Conservation (phyloP, 2,888 invertebrate genomes). For the Anarsia innoxiella region DNA sequence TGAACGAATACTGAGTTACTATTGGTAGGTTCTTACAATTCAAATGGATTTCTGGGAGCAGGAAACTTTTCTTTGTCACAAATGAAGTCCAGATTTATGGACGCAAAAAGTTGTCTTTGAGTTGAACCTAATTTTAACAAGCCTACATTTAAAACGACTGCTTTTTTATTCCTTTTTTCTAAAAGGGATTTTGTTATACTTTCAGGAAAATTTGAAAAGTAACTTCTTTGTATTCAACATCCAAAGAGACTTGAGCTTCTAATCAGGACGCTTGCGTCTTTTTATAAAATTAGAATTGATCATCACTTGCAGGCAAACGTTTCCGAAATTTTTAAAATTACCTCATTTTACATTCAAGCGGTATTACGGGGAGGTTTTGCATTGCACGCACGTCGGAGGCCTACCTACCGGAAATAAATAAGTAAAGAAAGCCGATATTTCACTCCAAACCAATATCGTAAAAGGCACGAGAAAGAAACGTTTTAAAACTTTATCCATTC, state of each 20-base stretch:
- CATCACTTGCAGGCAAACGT: slow-evolving; percentile 22
- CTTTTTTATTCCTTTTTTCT: too few species aligned
- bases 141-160: too few species aligned
- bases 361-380: slow-evolving; percentile 37
- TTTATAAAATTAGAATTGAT: slow-evolving; percentile 29
- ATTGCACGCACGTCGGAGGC: slow-evolving; percentile 51
- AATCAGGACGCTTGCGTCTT: slow-evolving; percentile 2
- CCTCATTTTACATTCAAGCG: slow-evolving; percentile 42
- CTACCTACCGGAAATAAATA: slow-evolving; percentile 55
- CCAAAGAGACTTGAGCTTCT: background rate
- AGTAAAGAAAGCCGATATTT: slow-evolving; percentile 55
- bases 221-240: slow-evolving; percentile 8
- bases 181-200: too few species aligned
- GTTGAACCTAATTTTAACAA: too few species aligned
- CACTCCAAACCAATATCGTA: slow-evolving; percentile 60
- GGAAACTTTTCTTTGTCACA: too few species aligned
- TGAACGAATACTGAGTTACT: too few species aligned
- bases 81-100: too few species aligned
- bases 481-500: slow-evolving; percentile 21
- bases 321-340: slow-evolving; percentile 37
- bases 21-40: too few species aligned
- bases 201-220: too few species aligned
- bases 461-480: slow-evolving; percentile 40
- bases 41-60: too few species aligned
- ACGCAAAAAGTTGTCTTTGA: too few species aligned